Evolutionary conservation across 2,113 vertebrate genomes (phyloP).

Genomic region (Phasianus colchicus): DNA sequence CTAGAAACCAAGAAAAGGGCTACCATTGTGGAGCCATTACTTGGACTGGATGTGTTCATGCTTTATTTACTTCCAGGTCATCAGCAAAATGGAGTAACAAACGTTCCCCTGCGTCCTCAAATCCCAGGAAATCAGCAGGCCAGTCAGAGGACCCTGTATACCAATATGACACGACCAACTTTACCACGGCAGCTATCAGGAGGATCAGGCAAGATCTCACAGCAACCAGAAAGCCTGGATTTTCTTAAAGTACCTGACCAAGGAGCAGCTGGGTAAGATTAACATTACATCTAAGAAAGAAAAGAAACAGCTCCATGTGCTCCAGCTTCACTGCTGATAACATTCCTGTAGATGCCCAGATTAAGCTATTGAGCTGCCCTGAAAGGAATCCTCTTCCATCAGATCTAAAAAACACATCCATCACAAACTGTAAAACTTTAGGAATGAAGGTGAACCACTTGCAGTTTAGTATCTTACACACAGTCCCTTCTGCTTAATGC

Average conservation of each 20-base stretch:
- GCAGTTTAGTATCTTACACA: not conserved
- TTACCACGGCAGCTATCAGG: conserved; percentile 82
- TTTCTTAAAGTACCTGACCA: conserved; percentile 95
- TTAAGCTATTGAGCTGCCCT: not conserved
- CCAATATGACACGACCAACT: conserved; percentile 77
- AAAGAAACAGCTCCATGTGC: not conserved
- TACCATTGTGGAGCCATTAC: not conserved
- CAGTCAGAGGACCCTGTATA: conserved; percentile 77
- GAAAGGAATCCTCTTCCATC: not conserved
- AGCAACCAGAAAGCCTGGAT: conserved; percentile 87
- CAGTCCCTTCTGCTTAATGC: not conserved
- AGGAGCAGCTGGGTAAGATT: conserved; percentile 95
- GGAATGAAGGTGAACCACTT: not conserved
- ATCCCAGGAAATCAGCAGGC: conserved; percentile 66
- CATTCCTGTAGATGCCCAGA: not conserved
- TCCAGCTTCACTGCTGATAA: not conserved
- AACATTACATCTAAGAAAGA: not conserved
- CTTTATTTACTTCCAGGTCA: conserved; percentile 72
- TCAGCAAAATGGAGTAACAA: conserved; percentile 91
- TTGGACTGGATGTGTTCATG: not conserved
- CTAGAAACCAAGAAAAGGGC: not conserved
- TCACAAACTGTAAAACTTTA: not conserved
- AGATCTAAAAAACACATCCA: not conserved
- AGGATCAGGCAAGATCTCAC: conserved; percentile 76
- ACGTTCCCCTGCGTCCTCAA: conserved; percentile 75